Conservation (phyloP, 2,113 vertebrate genomes). For the Chaetorhynchus papuensis region DNA sequence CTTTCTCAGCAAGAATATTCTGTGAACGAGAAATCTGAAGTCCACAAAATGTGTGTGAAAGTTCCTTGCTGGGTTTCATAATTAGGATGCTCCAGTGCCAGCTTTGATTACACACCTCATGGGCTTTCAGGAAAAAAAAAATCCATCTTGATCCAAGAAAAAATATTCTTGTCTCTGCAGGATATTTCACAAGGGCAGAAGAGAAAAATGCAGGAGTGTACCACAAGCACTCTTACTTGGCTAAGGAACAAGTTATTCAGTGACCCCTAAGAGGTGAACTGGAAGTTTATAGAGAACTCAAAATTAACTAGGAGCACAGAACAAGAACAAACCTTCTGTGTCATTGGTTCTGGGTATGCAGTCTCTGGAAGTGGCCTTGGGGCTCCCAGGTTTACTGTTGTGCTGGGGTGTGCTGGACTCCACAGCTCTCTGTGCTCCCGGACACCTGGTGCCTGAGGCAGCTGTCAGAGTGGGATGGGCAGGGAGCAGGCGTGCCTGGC, state of each 20-base stretch:
- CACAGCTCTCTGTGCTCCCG: background rate
- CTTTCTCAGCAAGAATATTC: slow-evolving; percentile 18
- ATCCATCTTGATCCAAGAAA: slow-evolving; percentile 28
- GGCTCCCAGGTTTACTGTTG: background rate
- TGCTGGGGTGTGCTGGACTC: background rate
- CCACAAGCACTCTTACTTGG: background rate
- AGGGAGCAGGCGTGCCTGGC: background rate
- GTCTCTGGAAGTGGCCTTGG: background rate
- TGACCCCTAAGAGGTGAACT: slow-evolving; percentile 24
- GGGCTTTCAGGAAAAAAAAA: background rate
- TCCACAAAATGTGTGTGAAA: slow-evolving; percentile 58
- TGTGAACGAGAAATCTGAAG: slow-evolving; percentile 46
- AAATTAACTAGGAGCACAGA: background rate
- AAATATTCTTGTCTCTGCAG: background rate
- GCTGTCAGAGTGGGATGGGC: background rate
- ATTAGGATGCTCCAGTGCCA: slow-evolving; percentile 61
- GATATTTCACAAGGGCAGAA: slow-evolving; percentile 21
- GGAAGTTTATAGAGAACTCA: background rate
- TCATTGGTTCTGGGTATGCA: background rate
- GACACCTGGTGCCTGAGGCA: background rate
- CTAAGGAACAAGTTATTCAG: background rate
- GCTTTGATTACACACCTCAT: slow-evolving; percentile 48
- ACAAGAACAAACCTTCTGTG: background rate
- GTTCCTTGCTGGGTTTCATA: slow-evolving; percentile 64
- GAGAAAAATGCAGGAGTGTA: background rate